A percentile compares a stretch with the other conserved stretches of the same genome.
phyloP scores from a whole-genome alignment of 2,113 vertebrate genomes.

The Peromyscus maniculatus region DNA sequence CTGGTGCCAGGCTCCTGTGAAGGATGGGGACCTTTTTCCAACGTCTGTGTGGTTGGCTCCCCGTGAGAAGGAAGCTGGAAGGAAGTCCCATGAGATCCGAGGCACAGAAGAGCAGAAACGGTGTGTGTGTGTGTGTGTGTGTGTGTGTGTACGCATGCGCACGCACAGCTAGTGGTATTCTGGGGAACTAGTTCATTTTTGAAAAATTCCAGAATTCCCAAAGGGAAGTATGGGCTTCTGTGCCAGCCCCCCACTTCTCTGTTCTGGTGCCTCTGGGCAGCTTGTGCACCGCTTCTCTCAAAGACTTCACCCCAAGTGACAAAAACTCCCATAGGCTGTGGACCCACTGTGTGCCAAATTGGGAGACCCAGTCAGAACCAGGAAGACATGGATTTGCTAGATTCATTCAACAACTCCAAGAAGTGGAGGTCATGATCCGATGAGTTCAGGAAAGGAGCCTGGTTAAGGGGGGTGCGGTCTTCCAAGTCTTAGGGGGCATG shows the following conservation, averaged over 20 bases:
- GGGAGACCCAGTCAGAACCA: background rate
- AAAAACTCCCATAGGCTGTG: background rate
- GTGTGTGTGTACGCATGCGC: too few relatives aligned
- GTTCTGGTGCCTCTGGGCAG: background rate
- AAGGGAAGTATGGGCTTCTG: background rate
- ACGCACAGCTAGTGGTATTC: too few relatives aligned
- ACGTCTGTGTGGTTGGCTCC: background rate
- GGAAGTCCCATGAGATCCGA: background rate
- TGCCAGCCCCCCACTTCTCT: background rate
- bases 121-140: too few relatives aligned
- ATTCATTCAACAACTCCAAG: background rate
- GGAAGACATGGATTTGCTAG: background rate
- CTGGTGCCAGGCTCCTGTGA: too few relatives aligned
- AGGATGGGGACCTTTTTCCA: background rate
- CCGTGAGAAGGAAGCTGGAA: background rate
- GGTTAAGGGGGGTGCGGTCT: background rate
- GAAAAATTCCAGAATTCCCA: background rate
- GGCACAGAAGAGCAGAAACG: accelerated
- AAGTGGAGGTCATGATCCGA: accelerated
- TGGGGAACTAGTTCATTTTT: background rate
- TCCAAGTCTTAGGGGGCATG: background rate
- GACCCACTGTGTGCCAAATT: background rate
- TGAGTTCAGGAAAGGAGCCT: background rate
- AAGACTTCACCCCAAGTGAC: background rate
- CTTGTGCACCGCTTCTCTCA: background rate